Evolutionary conservation across 2,888 invertebrate genomes (phyloP).

Genomic region (Idaea aversata): DNA sequence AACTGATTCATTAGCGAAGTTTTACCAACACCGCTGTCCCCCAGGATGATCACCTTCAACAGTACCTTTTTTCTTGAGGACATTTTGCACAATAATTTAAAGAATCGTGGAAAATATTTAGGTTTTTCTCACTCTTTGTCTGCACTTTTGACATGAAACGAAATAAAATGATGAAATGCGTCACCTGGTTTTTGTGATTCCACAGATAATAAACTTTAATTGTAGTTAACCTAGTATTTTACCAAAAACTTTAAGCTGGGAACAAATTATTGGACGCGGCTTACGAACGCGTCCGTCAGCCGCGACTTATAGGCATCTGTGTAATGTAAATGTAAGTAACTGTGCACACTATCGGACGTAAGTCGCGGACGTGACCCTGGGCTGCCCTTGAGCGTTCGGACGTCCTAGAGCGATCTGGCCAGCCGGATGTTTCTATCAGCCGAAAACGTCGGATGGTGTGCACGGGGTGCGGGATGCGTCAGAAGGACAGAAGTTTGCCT

Average conservation of each 20-base stretch:
- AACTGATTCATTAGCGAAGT: constrained; percentile 99
- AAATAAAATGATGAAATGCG: constrained; percentile 69
- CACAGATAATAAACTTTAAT: constrained; percentile 28
- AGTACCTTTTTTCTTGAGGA: constrained; percentile 97
- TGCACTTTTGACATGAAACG: constrained; percentile 69
- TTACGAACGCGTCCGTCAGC: too few species aligned
- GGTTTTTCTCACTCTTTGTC: constrained; percentile 74
- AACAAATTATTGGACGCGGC: too few species aligned
- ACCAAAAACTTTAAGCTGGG: background rate
- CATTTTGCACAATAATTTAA: constrained; percentile 82
- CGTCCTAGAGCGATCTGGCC: too few species aligned
- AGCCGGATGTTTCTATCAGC: too few species aligned
- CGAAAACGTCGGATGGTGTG: too few species aligned
- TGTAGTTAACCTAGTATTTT: constrained; percentile 10
- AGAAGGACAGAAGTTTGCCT: too few species aligned
- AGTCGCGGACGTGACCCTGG: too few species aligned
- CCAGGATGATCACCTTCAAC: constrained; percentile 98
- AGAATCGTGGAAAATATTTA: constrained; percentile 46
- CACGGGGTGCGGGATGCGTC: too few species aligned
- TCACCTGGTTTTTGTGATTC: constrained; percentile 72
- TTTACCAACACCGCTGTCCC: constrained; percentile 99
- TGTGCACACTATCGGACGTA: too few species aligned
- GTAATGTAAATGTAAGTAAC: too few species aligned
- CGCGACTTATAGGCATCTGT: too few species aligned
- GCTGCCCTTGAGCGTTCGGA: too few species aligned